Percentiles rank a stretch among this genome's conserved stretches.
phyloP scores from a whole-genome alignment of 2,888 invertebrate genomes.

The Epsilonema sp. region DNA sequence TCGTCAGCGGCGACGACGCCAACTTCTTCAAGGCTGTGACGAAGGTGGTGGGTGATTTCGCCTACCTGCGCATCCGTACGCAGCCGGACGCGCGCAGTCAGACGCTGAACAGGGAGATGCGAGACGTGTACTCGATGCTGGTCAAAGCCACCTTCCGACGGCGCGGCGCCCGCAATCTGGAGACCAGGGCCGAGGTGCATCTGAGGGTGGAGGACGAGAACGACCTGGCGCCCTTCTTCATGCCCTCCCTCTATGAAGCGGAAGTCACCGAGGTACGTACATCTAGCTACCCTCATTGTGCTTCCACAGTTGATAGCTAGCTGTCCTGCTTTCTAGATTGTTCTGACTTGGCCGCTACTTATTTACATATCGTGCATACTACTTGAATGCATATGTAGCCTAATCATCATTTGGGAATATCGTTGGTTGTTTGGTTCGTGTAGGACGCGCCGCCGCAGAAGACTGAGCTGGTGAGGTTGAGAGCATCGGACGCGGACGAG shows the following conservation, averaged over 20 bases:
- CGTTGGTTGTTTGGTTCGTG: too few relatives aligned
- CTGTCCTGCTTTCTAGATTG: not conserved
- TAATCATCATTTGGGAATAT: too few relatives aligned
- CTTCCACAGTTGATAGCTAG: slow-evolving; percentile 45
- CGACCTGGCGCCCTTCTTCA: slow-evolving; percentile 79
- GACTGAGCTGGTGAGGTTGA: not conserved
- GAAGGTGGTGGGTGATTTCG: slow-evolving; percentile 64
- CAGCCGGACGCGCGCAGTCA: slow-evolving; percentile 64
- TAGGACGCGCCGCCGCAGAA: too few relatives aligned
- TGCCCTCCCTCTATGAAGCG: slow-evolving; percentile 63
- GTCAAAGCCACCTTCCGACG: slow-evolving; percentile 44
- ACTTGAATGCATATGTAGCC: too few relatives aligned
- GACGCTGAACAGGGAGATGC: slow-evolving; percentile 76
- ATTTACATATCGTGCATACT: too few relatives aligned
- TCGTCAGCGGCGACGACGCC: slow-evolving; percentile 64
- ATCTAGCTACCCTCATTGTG: slow-evolving; percentile 59
- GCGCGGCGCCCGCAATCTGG: slow-evolving; percentile 32
- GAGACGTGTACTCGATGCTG: slow-evolving; percentile 33
- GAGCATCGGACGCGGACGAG: slow-evolving; percentile 80
- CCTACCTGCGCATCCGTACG: slow-evolving; percentile 69
- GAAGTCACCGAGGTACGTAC: slow-evolving; percentile 72
- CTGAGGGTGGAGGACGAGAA: slow-evolving; percentile 31
- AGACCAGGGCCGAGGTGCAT: slow-evolving; percentile 18
- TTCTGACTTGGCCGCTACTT: too few relatives aligned
- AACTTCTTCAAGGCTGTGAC: slow-evolving; percentile 82